A percentile compares a stretch with the other conserved stretches of the same genome.
These are phyloP conservation scores for Plebejus melissa DNA, from an alignment of 2,888 invertebrate genomes.

Conservation along the genomic window DNA sequence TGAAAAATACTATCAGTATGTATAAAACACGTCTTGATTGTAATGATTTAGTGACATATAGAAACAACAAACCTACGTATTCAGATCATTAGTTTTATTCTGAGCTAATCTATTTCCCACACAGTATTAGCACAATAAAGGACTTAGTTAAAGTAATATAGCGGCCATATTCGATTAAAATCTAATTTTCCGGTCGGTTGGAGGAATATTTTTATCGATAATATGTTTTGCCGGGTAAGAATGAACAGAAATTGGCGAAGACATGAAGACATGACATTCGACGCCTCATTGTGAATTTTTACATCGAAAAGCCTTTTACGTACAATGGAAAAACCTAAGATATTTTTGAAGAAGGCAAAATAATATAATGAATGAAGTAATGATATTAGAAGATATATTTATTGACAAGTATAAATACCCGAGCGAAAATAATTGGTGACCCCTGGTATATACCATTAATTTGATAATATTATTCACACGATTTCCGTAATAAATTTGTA, in stretches of 20 bases:
- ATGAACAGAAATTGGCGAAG: conserved; percentile 4
- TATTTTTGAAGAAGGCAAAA: not conserved
- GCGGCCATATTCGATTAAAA: conserved; percentile 34
- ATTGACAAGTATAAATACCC: too few relatives aligned
- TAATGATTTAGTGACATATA: too few relatives aligned
- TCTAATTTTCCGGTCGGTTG: not conserved
- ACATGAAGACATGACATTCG: conserved; percentile 9
- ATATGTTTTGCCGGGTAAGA: conserved; percentile 18
- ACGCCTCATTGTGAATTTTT: conserved; percentile 9
- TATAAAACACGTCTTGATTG: too few relatives aligned
- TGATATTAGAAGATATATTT: not conserved
- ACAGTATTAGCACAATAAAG: not conserved
- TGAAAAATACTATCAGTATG: too few relatives aligned
- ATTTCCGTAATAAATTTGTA: too few relatives aligned
- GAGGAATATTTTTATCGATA: conserved; percentile 11
- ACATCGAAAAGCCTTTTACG: not conserved
- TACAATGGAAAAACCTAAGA: not conserved
- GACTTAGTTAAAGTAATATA: conserved; percentile 1
- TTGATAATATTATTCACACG: too few relatives aligned
- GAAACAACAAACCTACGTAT: too few relatives aligned
- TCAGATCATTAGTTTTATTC: too few relatives aligned
- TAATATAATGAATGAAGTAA: not conserved
- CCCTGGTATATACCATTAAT: too few relatives aligned
- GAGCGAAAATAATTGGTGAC: too few relatives aligned
- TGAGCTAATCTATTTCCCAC: not conserved